Conservation (phyloP, 2,888 invertebrate species). For the Chaetoderma sp. region DNA sequence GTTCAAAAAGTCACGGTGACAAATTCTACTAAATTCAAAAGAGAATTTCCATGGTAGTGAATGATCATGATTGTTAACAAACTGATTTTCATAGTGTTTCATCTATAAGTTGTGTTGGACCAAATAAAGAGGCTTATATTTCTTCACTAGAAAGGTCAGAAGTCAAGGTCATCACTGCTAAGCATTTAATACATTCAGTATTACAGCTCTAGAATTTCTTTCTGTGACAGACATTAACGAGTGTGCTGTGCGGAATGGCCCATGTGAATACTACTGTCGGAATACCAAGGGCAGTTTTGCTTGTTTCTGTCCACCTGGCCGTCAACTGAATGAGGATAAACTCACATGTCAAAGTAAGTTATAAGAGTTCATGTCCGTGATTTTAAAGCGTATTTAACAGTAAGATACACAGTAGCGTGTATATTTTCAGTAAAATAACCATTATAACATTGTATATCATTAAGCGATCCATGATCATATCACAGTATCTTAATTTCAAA, state of each 20-base stretch:
- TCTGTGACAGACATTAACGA: slow-evolving; percentile 41
- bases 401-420: too few relatives aligned
- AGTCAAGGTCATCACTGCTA: too few relatives aligned
- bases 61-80: too few relatives aligned
- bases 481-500: not conserved
- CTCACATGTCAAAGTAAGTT: slow-evolving; percentile 45
- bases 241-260: slow-evolving; percentile 29
- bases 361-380: not conserved
- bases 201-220: not conserved
- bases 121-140: too few relatives aligned
- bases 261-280: slow-evolving; percentile 43
- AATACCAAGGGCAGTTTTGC: slow-evolving; percentile 46
- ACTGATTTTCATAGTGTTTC: too few relatives aligned
- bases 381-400: not conserved
- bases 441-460: not conserved
- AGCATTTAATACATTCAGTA: too few relatives aligned
- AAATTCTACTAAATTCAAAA: too few relatives aligned
- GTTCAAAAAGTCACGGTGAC: too few relatives aligned
- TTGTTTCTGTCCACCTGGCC: slow-evolving; percentile 47
- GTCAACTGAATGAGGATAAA: slow-evolving; percentile 34
- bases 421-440: not conserved
- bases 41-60: too few relatives aligned
- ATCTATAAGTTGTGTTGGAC: too few relatives aligned
- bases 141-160: too few relatives aligned
- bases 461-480: not conserved